These are phyloP conservation scores for Phortica variegata DNA, from an alignment of 1,140 invertebrate genomes.

Conservation along the genomic window DNA sequence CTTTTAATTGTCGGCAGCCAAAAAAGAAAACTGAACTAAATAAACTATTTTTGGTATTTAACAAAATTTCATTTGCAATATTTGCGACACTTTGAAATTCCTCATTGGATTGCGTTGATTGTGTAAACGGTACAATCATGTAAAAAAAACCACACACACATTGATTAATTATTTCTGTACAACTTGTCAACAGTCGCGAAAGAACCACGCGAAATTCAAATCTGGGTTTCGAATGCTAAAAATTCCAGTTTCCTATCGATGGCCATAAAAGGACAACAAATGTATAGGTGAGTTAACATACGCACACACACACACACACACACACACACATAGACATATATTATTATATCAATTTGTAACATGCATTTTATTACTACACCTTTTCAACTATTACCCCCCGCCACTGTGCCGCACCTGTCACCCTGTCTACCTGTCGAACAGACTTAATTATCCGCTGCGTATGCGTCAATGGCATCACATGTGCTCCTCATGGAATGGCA, in stretches of 20 bases:
- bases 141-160: too few relatives aligned
- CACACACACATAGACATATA: too few relatives aligned
- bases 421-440: too few relatives aligned
- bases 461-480: slow-evolving; percentile 81
- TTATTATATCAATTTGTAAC: too few relatives aligned
- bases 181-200: slow-evolving; percentile 63
- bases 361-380: too few relatives aligned
- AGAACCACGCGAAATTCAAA: slow-evolving; percentile 69
- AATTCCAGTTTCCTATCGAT: slow-evolving; percentile 78
- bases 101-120: too few relatives aligned
- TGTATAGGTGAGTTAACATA: slow-evolving; percentile 60
- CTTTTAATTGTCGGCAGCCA: too few relatives aligned
- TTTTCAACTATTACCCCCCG: too few relatives aligned
- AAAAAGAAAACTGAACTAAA: too few relatives aligned
- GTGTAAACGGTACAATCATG: too few relatives aligned
- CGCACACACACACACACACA: too few relatives aligned
- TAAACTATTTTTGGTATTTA: slow-evolving; percentile 33
- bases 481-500: slow-evolving; percentile 82
- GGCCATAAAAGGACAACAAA: slow-evolving; percentile 75
- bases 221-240: slow-evolving; percentile 76
- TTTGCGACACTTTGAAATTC: slow-evolving; percentile 3
- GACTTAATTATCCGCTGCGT: slow-evolving; percentile 77
- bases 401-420: too few relatives aligned
- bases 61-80: slow-evolving; percentile 32
- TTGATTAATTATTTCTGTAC: slow-evolving; percentile 2